Evolutionary conservation across 2,888 invertebrate genomes (phyloP).

Genomic region (Microctonus hyperodae): DNA sequence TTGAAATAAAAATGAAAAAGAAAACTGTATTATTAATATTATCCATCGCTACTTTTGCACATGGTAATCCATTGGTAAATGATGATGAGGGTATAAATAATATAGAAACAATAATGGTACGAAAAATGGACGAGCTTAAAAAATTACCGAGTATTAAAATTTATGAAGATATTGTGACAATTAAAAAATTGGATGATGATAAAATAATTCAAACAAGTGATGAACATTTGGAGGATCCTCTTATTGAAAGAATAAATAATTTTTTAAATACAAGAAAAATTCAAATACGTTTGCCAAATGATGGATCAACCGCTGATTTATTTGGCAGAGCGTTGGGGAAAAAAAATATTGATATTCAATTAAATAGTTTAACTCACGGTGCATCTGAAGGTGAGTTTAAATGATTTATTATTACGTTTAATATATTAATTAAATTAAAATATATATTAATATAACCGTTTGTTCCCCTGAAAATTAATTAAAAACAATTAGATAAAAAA

Average conservation of each 20-base stretch:
- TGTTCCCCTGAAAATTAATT: background rate
- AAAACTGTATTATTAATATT: slow-evolving; percentile 36
- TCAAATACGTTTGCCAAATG: slow-evolving; percentile 51
- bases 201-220: slow-evolving; percentile 29
- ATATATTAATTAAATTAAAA: too few species aligned
- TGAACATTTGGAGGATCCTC: slow-evolving; percentile 46
- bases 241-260: slow-evolving; percentile 54
- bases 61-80: slow-evolving; percentile 36
- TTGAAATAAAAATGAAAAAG: slow-evolving; percentile 42
- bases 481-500: background rate
- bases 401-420: too few species aligned
- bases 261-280: slow-evolving; percentile 55
- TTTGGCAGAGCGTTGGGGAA: slow-evolving; percentile 57
- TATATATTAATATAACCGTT: background rate
- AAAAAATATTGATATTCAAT: slow-evolving; percentile 52
- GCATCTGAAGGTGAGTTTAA: slow-evolving; percentile 56
- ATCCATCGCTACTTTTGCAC: slow-evolving; percentile 33
- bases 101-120: slow-evolving; percentile 48
- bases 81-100: slow-evolving; percentile 34
- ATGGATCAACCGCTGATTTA: slow-evolving; percentile 55
- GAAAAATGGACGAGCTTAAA: slow-evolving; percentile 54
- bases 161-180: slow-evolving; percentile 53
- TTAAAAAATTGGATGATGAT: slow-evolving; percentile 51
- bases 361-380: slow-evolving; percentile 50
- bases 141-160: slow-evolving; percentile 48